Conservation (phyloP, 2,797 vertebrate genomes). For the Acanthis flammea region DNA sequence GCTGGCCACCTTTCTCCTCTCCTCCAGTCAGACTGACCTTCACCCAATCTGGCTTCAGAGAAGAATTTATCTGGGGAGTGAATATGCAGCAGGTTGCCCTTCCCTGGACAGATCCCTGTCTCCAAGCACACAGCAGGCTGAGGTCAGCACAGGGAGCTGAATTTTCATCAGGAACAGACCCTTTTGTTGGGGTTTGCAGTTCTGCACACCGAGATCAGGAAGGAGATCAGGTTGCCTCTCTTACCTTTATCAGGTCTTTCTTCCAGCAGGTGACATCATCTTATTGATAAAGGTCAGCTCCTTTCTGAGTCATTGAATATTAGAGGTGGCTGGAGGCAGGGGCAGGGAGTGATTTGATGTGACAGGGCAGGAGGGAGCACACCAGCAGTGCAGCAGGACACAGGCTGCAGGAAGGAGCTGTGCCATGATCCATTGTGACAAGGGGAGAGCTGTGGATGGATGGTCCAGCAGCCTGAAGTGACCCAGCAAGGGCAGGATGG, state of each 20-base stretch:
- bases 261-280: slow-evolving; percentile 6
- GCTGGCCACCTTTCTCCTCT: background rate
- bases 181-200: background rate
- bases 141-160: background rate
- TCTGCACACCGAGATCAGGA: background rate
- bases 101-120: background rate
- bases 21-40: background rate
- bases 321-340: background rate
- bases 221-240: background rate
- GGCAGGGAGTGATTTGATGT: slow-evolving; percentile 30
- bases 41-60: background rate
- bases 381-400: slow-evolving; percentile 17
- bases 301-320: slow-evolving; percentile 41
- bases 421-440: slow-evolving; percentile 38
- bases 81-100: background rate
- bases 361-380: slow-evolving; percentile 35
- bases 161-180: background rate
- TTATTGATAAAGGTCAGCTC: slow-evolving; percentile 38
- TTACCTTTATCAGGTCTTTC: background rate
- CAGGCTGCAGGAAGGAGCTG: background rate
- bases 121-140: background rate
- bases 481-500: background rate
- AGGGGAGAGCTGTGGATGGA: background rate
- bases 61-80: background rate
- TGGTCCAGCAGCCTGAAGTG: background rate